Evolutionary conservation across 2,797 vertebrate genomes (phyloP), one percentile per base, ranked within the genome.

Genomic region (Selene dorsalis): DNA sequence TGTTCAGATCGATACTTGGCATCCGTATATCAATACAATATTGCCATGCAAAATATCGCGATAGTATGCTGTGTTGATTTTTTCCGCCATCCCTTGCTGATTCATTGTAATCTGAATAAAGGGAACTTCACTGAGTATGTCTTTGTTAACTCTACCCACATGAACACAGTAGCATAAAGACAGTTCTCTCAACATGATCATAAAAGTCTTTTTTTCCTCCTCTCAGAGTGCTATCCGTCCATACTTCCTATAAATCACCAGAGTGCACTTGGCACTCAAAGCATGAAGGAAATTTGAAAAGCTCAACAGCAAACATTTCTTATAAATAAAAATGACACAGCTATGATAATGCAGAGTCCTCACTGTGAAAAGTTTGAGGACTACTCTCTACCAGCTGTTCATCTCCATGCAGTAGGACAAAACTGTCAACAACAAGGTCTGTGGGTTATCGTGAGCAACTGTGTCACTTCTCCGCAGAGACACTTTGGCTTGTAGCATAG

Each of bases 91-190:
- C 85, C 65, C 82, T 62, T 30, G 60, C 88, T 80, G 83, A 91
- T 87, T 90, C 84, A 81, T 68, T 69, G 52, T 70, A 71, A 84
- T 89, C 82, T 52, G 87, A 93, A 92, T 87, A 87, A 87, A 92
- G 79, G 81, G 67, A 83, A 83, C 48, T 78, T 90, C 69, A 86
- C 38, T 76, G 71, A 80, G 77, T 89, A 90, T 89, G 84, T 48
- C 69, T 77, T 60, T 84, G 65, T 77, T 84, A 61, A 70, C 80
- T 68, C 84, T 82, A 75, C 53, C 65, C 75, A 82, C 39, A 80
- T 64, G 50, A 84, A 68, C 70, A 72, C 63, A 58, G 30, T 65
- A 41, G 38, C 20, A 64, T 32, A 79, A 78, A 84, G 59, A 74
- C 2, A 62, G 55, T 45, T 72, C 22, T 68, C 14, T 32, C 62